Conservation (phyloP, 1,140 invertebrate genomes). For the Bombus superbus region DNA sequence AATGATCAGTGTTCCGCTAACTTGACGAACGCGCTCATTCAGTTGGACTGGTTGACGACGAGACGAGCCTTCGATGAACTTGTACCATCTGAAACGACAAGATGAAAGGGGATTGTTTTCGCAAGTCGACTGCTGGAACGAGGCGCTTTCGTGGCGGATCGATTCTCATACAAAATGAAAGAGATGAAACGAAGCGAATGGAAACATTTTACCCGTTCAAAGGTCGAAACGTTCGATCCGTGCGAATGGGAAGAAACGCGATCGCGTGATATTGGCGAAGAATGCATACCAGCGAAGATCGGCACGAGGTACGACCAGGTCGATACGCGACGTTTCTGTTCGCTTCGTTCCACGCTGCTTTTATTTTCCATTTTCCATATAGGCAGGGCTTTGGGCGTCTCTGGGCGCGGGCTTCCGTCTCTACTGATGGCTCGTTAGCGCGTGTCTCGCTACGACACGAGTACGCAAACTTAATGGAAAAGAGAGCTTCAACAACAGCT, state of each 20-base stretch:
- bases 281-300: background rate
- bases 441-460: conserved; percentile 50
- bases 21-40: conserved; percentile 94
- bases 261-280: background rate
- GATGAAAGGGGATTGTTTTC: conserved; percentile 46
- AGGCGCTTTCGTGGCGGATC: conserved; percentile 8
- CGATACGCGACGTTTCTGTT: background rate
- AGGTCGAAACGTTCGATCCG: background rate
- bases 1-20: conserved; percentile 97
- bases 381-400: conserved; percentile 70
- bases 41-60: conserved; percentile 92
- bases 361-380: conserved; percentile 5
- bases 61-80: conserved; percentile 93
- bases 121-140: background rate
- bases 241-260: background rate
- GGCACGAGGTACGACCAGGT: too few relatives aligned
- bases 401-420: conserved; percentile 64
- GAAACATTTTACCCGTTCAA: conserved; percentile 3
- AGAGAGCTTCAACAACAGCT: conserved; percentile 35
- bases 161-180: conserved; percentile 1
- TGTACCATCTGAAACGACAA: conserved; percentile 93
- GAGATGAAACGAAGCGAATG: conserved; percentile 17
- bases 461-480: conserved; percentile 56
- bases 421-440: conserved; percentile 49
- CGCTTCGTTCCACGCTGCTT: background rate